These are phyloP conservation scores for Medauroidea extradentata DNA, from an alignment of 1,140 invertebrate genomes.

Conservation along the genomic window DNA sequence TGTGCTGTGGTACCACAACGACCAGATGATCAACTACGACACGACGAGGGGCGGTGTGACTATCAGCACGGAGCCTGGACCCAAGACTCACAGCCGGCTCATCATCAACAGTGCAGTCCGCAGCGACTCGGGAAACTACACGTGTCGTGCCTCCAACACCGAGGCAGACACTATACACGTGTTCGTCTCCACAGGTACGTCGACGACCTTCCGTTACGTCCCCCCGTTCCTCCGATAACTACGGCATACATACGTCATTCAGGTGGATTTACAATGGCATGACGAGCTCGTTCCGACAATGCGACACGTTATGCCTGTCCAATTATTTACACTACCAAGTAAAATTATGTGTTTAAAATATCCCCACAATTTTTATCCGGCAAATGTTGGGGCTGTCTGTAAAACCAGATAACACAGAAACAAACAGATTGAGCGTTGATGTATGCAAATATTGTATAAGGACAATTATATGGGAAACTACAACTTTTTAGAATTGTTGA, in stretches of 20 bases:
- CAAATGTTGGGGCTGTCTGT: no score
- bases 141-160: constrained; percentile 45
- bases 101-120: constrained; percentile 37
- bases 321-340: no score
- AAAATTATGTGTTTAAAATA: not conserved
- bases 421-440: no score
- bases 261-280: not conserved
- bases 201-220: not conserved
- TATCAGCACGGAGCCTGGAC: constrained; percentile 38
- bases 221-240: not conserved
- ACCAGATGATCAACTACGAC: constrained; percentile 43
- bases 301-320: no score
- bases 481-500: no score
- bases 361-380: not conserved
- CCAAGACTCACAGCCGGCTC: constrained; percentile 40
- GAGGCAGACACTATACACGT: constrained; percentile 45
- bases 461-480: no score
- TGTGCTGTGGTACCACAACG: constrained; percentile 48
- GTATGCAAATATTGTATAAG: no score
- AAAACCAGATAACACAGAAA: no score
- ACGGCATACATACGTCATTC: not conserved
- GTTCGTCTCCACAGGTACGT: constrained; percentile 39
- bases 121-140: constrained; percentile 44
- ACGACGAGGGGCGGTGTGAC: constrained; percentile 33
- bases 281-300: no score